phyloP scores from a whole-genome alignment of 1,140 invertebrate species.

The Nasonia giraulti region DNA sequence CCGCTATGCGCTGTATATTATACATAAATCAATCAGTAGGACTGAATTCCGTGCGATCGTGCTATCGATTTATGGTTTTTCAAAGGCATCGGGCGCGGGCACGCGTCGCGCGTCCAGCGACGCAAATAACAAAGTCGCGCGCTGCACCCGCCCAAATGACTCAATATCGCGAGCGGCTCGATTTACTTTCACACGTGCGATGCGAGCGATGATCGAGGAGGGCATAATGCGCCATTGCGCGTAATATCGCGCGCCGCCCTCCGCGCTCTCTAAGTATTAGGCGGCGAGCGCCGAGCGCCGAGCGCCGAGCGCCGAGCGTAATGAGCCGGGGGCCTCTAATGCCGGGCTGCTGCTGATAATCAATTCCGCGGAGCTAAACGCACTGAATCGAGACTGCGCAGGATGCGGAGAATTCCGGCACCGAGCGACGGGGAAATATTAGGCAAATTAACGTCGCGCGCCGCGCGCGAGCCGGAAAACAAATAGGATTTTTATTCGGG shows the following conservation, averaged over 20 bases:
- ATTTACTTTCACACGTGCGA: constrained; percentile 40
- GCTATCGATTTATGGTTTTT: constrained; percentile 59
- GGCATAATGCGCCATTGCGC: constrained; percentile 61
- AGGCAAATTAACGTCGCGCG: constrained; percentile 50
- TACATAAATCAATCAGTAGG: constrained; percentile 21
- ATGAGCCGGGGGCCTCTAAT: constrained; percentile 57
- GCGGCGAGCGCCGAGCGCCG: no score
- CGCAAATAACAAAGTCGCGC: neutral
- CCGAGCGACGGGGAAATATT: constrained; percentile 49
- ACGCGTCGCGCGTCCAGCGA: no score
- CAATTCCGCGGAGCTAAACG: no score
- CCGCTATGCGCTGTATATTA: no score
- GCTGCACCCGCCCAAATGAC: constrained; percentile 53
- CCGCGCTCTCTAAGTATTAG: constrained; percentile 71
- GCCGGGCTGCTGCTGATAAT: neutral
- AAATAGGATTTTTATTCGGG: constrained; percentile 56
- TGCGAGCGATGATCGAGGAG: constrained; percentile 39
- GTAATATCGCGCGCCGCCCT: constrained; percentile 68
- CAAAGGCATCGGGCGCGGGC: no score
- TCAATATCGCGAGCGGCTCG: constrained; percentile 52
- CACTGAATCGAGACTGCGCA: no score
- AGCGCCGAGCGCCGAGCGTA: constrained; percentile 67
- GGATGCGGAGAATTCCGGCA: no score
- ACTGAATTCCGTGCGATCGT: constrained; percentile 64
- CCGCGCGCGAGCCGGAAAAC: constrained; percentile 41